Evolutionary conservation across 2,113 vertebrate genomes (phyloP).

Genomic region (Sinocyclocheilus anshuiensis): DNA sequence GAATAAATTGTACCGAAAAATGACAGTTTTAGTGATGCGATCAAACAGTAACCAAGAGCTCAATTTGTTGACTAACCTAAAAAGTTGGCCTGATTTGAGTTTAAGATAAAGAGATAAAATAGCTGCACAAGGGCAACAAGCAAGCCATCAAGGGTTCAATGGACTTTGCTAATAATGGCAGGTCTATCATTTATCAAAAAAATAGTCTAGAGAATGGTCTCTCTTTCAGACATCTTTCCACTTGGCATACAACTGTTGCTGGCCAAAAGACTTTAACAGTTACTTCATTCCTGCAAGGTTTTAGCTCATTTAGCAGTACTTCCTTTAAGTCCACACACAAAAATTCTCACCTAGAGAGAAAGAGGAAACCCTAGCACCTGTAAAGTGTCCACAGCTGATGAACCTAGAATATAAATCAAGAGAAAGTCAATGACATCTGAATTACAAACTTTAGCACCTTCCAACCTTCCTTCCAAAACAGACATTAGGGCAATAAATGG

Average conservation of each 20-base stretch:
- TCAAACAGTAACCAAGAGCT: too few species aligned
- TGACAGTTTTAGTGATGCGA: too few species aligned
- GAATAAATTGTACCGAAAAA: too few species aligned
- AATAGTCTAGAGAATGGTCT: not conserved
- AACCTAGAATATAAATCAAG: not conserved
- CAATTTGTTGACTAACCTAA: too few species aligned
- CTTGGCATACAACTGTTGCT: not conserved
- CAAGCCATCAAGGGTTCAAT: not conserved
- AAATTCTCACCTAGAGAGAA: not conserved
- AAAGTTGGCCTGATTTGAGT: not conserved
- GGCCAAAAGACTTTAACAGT: not conserved
- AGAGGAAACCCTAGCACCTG: not conserved
- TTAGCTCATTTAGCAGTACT: not conserved
- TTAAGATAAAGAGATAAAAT: not conserved
- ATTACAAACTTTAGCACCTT: slow-evolving; percentile 5
- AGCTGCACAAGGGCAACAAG: not conserved
- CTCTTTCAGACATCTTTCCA: not conserved
- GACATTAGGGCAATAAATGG: not conserved
- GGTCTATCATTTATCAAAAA: not conserved
- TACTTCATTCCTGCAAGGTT: not conserved
- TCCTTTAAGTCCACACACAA: not conserved
- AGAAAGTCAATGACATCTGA: not conserved
- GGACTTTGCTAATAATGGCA: not conserved
- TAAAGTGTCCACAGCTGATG: not conserved
- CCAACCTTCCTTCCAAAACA: not conserved